Evolutionary conservation across 2,888 invertebrate genomes (phyloP).

Genomic region (Panorpa germanica): DNA sequence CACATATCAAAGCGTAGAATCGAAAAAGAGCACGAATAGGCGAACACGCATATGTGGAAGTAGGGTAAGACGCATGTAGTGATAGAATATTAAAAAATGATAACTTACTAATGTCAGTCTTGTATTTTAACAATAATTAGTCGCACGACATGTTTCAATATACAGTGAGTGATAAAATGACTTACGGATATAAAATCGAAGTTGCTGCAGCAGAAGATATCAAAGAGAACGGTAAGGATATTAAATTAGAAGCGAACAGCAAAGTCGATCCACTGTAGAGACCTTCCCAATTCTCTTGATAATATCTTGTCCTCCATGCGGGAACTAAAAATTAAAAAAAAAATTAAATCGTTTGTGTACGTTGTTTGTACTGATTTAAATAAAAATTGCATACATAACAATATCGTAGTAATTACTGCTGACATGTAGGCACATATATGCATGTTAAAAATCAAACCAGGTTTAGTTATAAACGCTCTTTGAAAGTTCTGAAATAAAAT

Average conservation of each 20-base stretch:
- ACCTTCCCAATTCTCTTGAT: slow-evolving; percentile 79
- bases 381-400: not conserved
- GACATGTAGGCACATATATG: too few species aligned
- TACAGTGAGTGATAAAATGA: slow-evolving; percentile 12
- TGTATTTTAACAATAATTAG: too few species aligned
- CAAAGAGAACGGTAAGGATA: slow-evolving; percentile 67
- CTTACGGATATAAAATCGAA: slow-evolving; percentile 56
- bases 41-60: too few species aligned
- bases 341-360: slow-evolving; percentile 1
- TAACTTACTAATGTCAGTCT: too few species aligned
- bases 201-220: slow-evolving; percentile 51
- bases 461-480: slow-evolving; percentile 47
- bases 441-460: slow-evolving; percentile 51
- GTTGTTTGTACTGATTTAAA: slow-evolving; percentile 1
- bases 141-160: too few species aligned
- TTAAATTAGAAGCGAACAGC: slow-evolving; percentile 59
- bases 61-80: too few species aligned
- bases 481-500: slow-evolving; percentile 33
- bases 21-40: too few species aligned
- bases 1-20: too few species aligned
- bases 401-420: too few species aligned
- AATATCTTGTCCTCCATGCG: slow-evolving; percentile 74
- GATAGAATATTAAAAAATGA: too few species aligned
- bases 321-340: slow-evolving; percentile 36
- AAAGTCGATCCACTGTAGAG: slow-evolving; percentile 74